phyloP scores from a whole-genome alignment of 2,113 vertebrate genomes.

The Oxyruncus cristatus region DNA sequence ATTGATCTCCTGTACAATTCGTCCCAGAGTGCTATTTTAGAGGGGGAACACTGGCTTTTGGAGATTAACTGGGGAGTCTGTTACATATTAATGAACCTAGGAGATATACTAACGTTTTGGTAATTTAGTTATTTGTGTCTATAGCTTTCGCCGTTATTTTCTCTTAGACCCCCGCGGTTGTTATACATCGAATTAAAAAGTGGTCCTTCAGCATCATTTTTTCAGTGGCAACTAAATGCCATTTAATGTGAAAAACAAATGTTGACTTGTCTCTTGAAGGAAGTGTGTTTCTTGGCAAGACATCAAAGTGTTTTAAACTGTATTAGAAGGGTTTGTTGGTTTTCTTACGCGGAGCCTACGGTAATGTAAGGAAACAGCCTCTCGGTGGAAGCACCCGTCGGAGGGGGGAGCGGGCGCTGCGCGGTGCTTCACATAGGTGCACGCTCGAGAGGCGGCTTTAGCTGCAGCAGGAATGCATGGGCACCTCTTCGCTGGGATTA shows the following conservation, averaged over 20 bases:
- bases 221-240: slow-evolving; percentile 78
- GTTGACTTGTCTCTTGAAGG: slow-evolving; percentile 83
- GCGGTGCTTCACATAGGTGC: not conserved
- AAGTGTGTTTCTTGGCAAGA: slow-evolving; percentile 79
- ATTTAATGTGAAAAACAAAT: slow-evolving; percentile 88
- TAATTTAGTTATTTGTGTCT: slow-evolving; percentile 90
- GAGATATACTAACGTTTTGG: slow-evolving; percentile 85
- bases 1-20: slow-evolving; percentile 89
- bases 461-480: not conserved
- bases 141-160: slow-evolving; percentile 80
- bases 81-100: slow-evolving; percentile 87
- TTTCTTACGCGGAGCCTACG: slow-evolving; percentile 59
- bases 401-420: not conserved
- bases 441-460: not conserved
- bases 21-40: slow-evolving; percentile 88
- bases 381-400: not conserved
- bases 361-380: slow-evolving; percentile 18
- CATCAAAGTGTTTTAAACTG: slow-evolving; percentile 78
- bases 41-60: slow-evolving; percentile 84
- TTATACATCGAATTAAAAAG: slow-evolving; percentile 85
- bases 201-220: slow-evolving; percentile 79
- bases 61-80: slow-evolving; percentile 85
- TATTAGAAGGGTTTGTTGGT: slow-evolving; percentile 70
- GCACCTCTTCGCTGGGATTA: slow-evolving; percentile 11
- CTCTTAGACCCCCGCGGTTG: slow-evolving; percentile 83